phyloP scores from a whole-genome alignment of 2,797 vertebrate species.

The Chromobotia macracanthus region DNA sequence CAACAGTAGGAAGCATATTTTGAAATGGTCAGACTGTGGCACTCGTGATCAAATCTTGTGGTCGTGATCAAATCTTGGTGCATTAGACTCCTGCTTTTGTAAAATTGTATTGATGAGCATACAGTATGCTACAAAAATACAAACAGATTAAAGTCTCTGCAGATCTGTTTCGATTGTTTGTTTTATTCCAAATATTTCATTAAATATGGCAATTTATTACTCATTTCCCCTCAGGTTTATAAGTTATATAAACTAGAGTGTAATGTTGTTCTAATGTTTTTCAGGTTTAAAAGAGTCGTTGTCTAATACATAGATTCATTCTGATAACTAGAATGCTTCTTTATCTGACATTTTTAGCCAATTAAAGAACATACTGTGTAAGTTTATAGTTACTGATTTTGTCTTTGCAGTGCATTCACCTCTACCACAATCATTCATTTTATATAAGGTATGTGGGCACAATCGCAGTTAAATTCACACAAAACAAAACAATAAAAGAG shows the following conservation, averaged over 20 bases:
- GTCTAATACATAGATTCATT: too few species aligned
- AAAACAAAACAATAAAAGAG: too few species aligned
- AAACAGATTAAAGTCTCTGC: too few species aligned
- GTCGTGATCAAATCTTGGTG: too few species aligned
- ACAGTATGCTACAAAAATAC: neutral
- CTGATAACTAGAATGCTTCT: too few species aligned
- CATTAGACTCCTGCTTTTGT: conserved; percentile 9
- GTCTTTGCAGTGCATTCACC: neutral
- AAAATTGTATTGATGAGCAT: neutral
- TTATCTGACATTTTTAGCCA: neutral
- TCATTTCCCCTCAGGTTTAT: too few species aligned
- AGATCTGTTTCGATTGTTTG: neutral
- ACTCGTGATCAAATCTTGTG: conserved; percentile 31
- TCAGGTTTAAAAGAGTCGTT: too few species aligned
- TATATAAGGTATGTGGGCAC: too few species aligned
- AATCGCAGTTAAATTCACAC: too few species aligned
- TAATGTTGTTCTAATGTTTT: too few species aligned
- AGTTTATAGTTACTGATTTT: neutral
- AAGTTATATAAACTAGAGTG: too few species aligned
- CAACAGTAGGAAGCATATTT: conserved; percentile 48
- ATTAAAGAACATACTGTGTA: neutral
- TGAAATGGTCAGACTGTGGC: conserved; percentile 25
- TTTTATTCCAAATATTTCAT: neutral
- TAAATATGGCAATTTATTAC: too few species aligned
- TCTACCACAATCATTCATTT: neutral